Percentiles rank a stretch among this genome's conserved stretches.
These are phyloP conservation scores for Temnothorax unifasciatus DNA, from an alignment of 2,888 invertebrate species.

Conservation along the genomic window DNA sequence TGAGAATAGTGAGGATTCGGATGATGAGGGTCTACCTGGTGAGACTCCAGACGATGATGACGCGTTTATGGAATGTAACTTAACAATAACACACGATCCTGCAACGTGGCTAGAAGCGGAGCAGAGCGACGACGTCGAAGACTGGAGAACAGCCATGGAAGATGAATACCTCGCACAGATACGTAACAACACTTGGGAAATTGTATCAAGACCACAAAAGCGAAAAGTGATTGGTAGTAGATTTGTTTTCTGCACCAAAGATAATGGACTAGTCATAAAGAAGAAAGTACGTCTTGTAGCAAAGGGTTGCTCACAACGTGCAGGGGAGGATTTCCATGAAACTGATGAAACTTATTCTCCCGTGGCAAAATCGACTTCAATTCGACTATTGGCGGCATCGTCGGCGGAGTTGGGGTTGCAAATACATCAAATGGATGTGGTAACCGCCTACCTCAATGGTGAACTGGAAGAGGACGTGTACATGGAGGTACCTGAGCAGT, in stretches of 20 bases:
- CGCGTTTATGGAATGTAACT: not conserved
- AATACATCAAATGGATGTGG: too few relatives aligned
- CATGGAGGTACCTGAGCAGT: too few relatives aligned
- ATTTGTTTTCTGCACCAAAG: constrained; percentile 18
- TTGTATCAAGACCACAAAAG: not conserved
- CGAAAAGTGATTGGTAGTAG: constrained; percentile 22
- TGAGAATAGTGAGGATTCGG: not conserved
- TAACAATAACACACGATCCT: not conserved
- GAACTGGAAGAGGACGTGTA: too few relatives aligned
- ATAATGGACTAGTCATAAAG: not conserved
- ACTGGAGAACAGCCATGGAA: not conserved
- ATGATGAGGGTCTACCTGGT: not conserved
- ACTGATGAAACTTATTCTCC: too few relatives aligned
- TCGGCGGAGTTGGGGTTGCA: too few relatives aligned
- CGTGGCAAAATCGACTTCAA: too few relatives aligned
- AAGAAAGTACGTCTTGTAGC: constrained; percentile 38
- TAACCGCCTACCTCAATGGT: too few relatives aligned
- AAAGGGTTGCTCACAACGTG: constrained; percentile 35
- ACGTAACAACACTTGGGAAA: constrained; percentile 7
- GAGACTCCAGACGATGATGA: not conserved
- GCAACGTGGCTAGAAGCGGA: not conserved
- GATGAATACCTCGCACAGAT: constrained; percentile 10
- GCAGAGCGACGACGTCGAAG: not conserved
- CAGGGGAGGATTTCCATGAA: not conserved
- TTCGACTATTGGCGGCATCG: too few relatives aligned